Evolutionary conservation across 2,113 vertebrate species (phyloP).

Genomic region (Nematolebias whitei): DNA sequence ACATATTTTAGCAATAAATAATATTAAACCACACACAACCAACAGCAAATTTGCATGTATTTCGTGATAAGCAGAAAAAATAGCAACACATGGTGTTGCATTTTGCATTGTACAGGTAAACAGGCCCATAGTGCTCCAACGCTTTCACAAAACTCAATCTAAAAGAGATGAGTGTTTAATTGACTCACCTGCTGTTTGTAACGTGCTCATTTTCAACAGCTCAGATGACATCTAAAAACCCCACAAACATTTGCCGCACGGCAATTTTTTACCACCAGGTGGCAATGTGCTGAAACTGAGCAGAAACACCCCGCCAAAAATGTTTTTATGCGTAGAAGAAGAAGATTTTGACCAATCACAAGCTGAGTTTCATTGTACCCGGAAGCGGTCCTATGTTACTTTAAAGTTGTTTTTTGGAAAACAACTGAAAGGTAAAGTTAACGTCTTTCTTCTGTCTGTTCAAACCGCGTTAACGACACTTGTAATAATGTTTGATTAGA

Average conservation of each 20-base stretch:
- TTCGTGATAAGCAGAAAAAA: too few relatives aligned
- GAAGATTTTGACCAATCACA: slow-evolving; percentile 42
- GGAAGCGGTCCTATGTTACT: not conserved
- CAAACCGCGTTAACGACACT: not conserved
- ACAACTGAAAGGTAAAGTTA: slow-evolving; percentile 26
- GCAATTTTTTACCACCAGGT: not conserved
- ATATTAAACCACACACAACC: too few relatives aligned
- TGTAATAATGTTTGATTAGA: not conserved
- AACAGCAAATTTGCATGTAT: too few relatives aligned
- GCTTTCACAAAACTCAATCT: too few relatives aligned
- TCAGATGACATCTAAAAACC: too few relatives aligned
- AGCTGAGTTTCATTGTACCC: not conserved
- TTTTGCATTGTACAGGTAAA: too few relatives aligned
- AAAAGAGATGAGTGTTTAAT: too few relatives aligned
- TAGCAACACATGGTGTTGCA: too few relatives aligned
- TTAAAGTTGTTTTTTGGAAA: not conserved
- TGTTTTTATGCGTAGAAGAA: slow-evolving; percentile 42
- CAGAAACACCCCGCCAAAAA: slow-evolving; percentile 32
- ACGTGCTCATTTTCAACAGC: too few relatives aligned
- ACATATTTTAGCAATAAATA: too few relatives aligned
- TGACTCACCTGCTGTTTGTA: too few relatives aligned
- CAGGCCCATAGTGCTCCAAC: too few relatives aligned
- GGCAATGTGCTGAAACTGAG: not conserved
- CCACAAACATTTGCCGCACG: not conserved
- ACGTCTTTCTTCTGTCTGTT: fast-evolving